Percentiles rank a stretch among this genome's conserved stretches.
These are phyloP conservation scores for Diplodus sargus DNA, from an alignment of 2,797 vertebrate species.

Conservation along the genomic window DNA sequence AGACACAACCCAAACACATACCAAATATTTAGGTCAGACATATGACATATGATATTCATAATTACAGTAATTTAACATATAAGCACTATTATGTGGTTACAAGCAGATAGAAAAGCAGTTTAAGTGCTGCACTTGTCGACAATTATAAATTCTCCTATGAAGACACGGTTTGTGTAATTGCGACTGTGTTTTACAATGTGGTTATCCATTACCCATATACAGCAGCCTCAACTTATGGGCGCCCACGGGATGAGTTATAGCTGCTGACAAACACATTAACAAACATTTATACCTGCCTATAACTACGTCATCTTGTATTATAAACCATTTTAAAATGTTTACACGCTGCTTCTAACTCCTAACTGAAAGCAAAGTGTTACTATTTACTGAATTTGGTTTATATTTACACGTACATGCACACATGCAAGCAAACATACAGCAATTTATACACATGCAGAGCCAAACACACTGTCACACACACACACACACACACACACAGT, in stretches of 20 bases:
- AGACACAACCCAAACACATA: constrained; percentile 1
- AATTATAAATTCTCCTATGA: no score
- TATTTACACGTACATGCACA: background rate
- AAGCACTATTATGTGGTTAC: background rate
- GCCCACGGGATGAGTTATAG: background rate
- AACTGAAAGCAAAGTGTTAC: background rate
- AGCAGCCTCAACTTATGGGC: background rate
- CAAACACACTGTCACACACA: constrained; percentile 27
- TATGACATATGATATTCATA: no score
- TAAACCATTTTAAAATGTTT: background rate
- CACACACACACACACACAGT: constrained; percentile 52
- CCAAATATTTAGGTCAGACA: constrained; percentile 16
- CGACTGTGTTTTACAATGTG: background rate
- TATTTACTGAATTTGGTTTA: background rate
- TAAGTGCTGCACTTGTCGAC: background rate
- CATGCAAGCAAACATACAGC: background rate
- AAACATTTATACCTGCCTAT: background rate
- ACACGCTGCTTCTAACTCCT: background rate
- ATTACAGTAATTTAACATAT: no score
- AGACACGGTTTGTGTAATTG: background rate
- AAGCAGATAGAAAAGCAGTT: background rate
- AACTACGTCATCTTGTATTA: background rate
- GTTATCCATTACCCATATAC: background rate
- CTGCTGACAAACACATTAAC: background rate
- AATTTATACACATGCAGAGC: constrained; percentile 22